Percentiles rank a stretch among this genome's conserved stretches.
Conservation (phyloP, 2,797 vertebrate genomes). For the Anguilla anguilla region DNA sequence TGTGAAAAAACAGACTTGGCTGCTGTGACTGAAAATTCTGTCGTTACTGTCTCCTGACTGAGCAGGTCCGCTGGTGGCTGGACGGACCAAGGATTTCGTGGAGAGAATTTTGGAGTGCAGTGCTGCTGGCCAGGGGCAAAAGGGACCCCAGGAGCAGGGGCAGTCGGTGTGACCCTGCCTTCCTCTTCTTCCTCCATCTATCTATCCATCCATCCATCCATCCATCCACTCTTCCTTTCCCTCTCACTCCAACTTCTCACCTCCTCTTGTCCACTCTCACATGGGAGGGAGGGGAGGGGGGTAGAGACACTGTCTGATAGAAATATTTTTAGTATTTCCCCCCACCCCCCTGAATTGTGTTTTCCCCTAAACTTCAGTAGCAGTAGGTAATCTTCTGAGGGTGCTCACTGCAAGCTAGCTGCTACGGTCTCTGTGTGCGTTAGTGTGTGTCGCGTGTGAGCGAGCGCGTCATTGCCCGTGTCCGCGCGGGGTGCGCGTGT, state of each 20-base stretch:
- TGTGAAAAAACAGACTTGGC: background rate
- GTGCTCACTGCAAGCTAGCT: conserved; percentile 58
- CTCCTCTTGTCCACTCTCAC: conserved; percentile 17
- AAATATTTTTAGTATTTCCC: conserved; percentile 10
- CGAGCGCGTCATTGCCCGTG: conserved; percentile 33
- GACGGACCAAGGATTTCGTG: conserved; percentile 77
- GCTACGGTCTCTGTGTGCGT: conserved; percentile 53
- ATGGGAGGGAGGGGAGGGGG: background rate
- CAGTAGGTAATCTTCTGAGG: conserved; percentile 38
- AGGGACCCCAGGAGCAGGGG: conserved; percentile 48
- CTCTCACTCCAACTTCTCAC: conserved; percentile 25
- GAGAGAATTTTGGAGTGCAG: conserved; percentile 71
- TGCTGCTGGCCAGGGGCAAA: conserved; percentile 53
- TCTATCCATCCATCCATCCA: background rate
- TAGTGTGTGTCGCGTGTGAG: conserved; percentile 37
- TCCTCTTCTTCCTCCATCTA: background rate
- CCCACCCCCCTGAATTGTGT: background rate
- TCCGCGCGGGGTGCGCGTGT: conserved; percentile 18
- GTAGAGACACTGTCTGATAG: conserved; percentile 2
- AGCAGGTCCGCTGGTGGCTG: conserved; percentile 71
- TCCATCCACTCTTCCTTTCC: conserved; percentile 22
- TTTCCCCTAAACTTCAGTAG: conserved; percentile 27
- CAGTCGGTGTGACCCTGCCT: conserved; percentile 45
- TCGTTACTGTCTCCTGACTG: background rate
- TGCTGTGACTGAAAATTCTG: too few relatives aligned